A percentile compares a stretch with the other conserved stretches of the same genome.
These are phyloP conservation scores for Mesorhabditis belari DNA, from an alignment of 2,888 invertebrate species.

Conservation along the genomic window DNA sequence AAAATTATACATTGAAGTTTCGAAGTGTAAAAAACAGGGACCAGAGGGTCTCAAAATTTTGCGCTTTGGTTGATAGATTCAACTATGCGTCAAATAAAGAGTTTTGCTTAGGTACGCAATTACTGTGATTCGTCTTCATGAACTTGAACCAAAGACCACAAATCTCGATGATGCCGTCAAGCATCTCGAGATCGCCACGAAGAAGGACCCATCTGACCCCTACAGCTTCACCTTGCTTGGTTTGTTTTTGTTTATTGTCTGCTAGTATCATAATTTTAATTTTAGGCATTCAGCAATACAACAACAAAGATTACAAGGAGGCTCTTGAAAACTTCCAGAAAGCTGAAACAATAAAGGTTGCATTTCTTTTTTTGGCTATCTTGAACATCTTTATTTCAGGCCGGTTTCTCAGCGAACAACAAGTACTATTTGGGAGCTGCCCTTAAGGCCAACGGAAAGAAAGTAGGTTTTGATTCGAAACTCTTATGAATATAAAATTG, in stretches of 20 bases:
- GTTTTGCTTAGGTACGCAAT: slow-evolving; percentile 24
- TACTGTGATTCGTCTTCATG: slow-evolving; percentile 17
- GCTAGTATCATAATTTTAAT: background rate
- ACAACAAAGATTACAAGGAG: slow-evolving; percentile 30
- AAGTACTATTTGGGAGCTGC: slow-evolving; percentile 29
- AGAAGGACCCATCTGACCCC: slow-evolving; percentile 35
- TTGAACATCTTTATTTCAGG: slow-evolving; percentile 12
- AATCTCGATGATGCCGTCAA: slow-evolving; percentile 21
- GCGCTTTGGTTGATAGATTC: too few relatives aligned
- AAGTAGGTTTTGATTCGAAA: too few relatives aligned
- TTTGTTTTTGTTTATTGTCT: slow-evolving; percentile 1
- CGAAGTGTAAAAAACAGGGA: too few relatives aligned
- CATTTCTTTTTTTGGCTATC: background rate
- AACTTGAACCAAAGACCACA: slow-evolving; percentile 22
- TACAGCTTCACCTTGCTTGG: slow-evolving; percentile 33
- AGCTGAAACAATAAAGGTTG: slow-evolving; percentile 37
- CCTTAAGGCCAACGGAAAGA: slow-evolving; percentile 21
- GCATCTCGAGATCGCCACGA: slow-evolving; percentile 32
- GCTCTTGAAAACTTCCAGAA: slow-evolving; percentile 30
- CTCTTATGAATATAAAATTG: background rate
- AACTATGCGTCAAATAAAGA: slow-evolving; percentile 2
- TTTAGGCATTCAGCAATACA: slow-evolving; percentile 23
- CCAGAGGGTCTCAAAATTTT: too few relatives aligned
- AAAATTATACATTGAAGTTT: too few relatives aligned
- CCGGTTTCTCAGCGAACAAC: slow-evolving; percentile 33